Base-by-base conservation (phyloP, 2,888 invertebrate genomes). In the Eristalis intricaria region DNA sequence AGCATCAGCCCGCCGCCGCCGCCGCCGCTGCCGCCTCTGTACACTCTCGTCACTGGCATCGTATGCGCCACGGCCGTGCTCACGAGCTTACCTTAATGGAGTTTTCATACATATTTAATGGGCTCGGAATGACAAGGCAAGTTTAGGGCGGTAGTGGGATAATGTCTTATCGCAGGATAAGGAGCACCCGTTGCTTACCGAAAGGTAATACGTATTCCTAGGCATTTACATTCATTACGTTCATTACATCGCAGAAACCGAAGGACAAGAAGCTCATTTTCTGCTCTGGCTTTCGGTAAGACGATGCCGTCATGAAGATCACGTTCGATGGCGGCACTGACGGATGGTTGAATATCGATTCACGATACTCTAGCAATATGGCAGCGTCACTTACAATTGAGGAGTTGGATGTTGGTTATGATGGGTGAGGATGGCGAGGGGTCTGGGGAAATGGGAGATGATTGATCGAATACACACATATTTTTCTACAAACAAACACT, bases 21-120 rank as follows among this genome's bases (percentile, higher is more conserved):
- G n/a, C n/a, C n/a, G n/a, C n/a, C n/a, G n/a, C n/a, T n/a, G n/a
- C n/a, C n/a, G n/a, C n/a, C n/a, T n/a, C n/a, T n/a, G n/a, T n/a
- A n/a, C n/a, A n/a, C 58, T 19, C 23, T 13, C 15, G n/a, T 15
- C 43, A 23, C 5, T 35, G 35, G 15, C 63, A 58, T 32, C 35
- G 40, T 63, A 61, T 56, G 69, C n/a, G 76, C 68, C 58, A 50
- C 32, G 3, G 43, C 19, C 65, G 50, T 61, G 32, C 58, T 71
- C 38, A 66, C 43, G 60, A 84, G 71, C 68, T 76, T 76, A 84
- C 87, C 76, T 84, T 84, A 87, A 87, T 87, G 87, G 84, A 87
- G 84, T 87, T 87, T 87, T 87, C 87, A 87, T 87, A 87, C 84
- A 87, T 84, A 87, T 84, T 87, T 87, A 84, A 87, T 87, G 80